phyloP scores from a whole-genome alignment of 2,888 invertebrate genomes.

The Epistrophe grossulariae region DNA sequence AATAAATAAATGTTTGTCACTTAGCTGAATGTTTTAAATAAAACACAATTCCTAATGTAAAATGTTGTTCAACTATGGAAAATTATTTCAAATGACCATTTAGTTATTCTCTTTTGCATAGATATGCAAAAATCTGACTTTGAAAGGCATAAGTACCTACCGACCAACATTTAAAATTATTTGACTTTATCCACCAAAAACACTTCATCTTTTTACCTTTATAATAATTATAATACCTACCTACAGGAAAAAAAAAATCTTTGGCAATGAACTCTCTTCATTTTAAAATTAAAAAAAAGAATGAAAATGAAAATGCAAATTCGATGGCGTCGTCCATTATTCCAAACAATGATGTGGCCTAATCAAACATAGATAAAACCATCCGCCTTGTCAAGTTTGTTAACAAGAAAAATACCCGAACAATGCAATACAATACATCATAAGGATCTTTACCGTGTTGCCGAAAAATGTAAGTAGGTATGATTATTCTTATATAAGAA shows the following conservation, averaged over 20 bases:
- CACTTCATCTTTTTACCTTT: not conserved
- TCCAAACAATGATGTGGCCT: slow-evolving; percentile 65
- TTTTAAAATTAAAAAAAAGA: not conserved
- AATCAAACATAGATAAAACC: slow-evolving; percentile 71
- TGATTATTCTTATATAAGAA: slow-evolving; percentile 12
- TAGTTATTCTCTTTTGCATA: no score
- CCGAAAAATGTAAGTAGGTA: slow-evolving; percentile 1
- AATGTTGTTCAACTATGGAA: no score
- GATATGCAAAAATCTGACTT: no score
- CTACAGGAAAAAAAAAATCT: not conserved
- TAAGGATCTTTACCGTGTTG: slow-evolving; percentile 13
- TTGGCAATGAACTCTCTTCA: slow-evolving; percentile 47
- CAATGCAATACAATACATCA: slow-evolving; percentile 67
- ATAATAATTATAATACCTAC: not conserved
- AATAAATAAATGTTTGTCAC: no score
- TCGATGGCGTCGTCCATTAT: slow-evolving; percentile 51
- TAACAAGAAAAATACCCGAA: slow-evolving; percentile 6
- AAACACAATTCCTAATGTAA: no score
- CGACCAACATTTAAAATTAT: not conserved
- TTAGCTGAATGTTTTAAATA: no score
- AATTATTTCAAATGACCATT: no score
- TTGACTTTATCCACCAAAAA: slow-evolving; percentile 4
- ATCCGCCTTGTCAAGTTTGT: not conserved
- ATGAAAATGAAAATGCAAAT: slow-evolving; percentile 59
- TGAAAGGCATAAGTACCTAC: no score